phyloP scores from a whole-genome alignment of 2,888 invertebrate genomes.

The Eulithis testata region DNA sequence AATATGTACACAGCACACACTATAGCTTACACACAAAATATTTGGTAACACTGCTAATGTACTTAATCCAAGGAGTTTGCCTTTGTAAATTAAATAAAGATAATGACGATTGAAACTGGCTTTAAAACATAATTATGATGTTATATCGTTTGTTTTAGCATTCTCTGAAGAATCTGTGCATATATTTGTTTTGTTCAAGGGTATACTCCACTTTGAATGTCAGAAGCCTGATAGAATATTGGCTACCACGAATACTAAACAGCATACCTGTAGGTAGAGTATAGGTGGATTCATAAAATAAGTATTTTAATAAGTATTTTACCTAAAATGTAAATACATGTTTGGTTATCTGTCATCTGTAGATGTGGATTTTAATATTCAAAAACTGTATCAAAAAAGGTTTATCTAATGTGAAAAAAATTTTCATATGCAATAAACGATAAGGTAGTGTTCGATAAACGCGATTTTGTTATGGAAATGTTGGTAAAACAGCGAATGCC shows the following conservation, averaged over 20 bases:
- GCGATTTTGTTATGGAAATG: no score
- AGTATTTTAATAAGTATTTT: no score
- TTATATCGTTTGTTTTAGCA: conserved; percentile 16
- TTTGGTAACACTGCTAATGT: conserved; percentile 78
- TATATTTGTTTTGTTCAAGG: conserved; percentile 10
- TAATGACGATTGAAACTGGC: conserved; percentile 47
- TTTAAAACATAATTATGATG: conserved; percentile 9
- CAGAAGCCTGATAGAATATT: conserved; percentile 1
- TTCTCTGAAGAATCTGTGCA: conserved; percentile 4
- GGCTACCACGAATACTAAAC: no score
- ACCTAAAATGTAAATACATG: no score
- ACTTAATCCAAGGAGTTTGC: conserved; percentile 71
- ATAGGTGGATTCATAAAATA: neutral
- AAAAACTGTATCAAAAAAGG: no score
- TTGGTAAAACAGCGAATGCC: no score
- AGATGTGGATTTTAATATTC: no score
- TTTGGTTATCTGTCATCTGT: no score
- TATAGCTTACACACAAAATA: conserved; percentile 77
- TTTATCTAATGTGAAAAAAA: no score
- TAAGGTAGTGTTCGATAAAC: no score
- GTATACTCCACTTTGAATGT: conserved; percentile 2
- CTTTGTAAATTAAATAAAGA: conserved; percentile 74
- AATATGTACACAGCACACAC: conserved; percentile 71
- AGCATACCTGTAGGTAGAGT: no score
- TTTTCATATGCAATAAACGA: no score